These are phyloP conservation scores for Limulus polyphemus DNA, from an alignment of 2,888 invertebrate genomes.

Conservation along the genomic window DNA sequence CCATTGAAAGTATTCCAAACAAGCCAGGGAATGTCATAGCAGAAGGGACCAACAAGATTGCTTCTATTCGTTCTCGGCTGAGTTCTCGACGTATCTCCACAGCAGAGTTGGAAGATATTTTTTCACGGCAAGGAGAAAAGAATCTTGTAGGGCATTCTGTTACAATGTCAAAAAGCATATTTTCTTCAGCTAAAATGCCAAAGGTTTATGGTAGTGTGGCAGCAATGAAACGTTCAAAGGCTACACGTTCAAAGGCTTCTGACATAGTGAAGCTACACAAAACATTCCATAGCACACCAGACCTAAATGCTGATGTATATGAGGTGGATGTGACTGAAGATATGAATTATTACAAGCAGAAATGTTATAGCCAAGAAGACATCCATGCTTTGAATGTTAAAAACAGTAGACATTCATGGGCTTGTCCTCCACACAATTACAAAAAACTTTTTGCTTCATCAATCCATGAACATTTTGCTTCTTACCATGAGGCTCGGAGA, in stretches of 20 bases:
- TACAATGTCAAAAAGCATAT: conserved; percentile 44
- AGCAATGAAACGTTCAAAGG: conserved; percentile 60
- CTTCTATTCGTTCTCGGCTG: conserved; percentile 38
- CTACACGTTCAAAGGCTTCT: conserved; percentile 28
- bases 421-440: conserved; percentile 22
- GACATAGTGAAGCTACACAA: conserved; percentile 46
- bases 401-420: conserved; percentile 33
- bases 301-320: conserved; percentile 51
- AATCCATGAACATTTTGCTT: conserved; percentile 25
- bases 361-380: conserved; percentile 54
- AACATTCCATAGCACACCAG: conserved; percentile 81
- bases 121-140: conserved; percentile 54
- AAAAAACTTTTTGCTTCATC: conserved; percentile 3
- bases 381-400: conserved; percentile 26
- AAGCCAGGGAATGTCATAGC: conserved; percentile 15
- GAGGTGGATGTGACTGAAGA: not conserved
- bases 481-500: conserved; percentile 31
- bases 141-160: conserved; percentile 1
- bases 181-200: conserved; percentile 5
- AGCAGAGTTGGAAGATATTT: conserved; percentile 80
- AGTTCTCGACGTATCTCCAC: conserved; percentile 73
- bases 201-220: conserved; percentile 24
- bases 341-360: conserved; percentile 4
- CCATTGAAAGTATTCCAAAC: conserved; percentile 30
- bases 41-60: conserved; percentile 10